Conservation (phyloP, 2,113 vertebrate species). For the Onychorhynchus coronatus region DNA sequence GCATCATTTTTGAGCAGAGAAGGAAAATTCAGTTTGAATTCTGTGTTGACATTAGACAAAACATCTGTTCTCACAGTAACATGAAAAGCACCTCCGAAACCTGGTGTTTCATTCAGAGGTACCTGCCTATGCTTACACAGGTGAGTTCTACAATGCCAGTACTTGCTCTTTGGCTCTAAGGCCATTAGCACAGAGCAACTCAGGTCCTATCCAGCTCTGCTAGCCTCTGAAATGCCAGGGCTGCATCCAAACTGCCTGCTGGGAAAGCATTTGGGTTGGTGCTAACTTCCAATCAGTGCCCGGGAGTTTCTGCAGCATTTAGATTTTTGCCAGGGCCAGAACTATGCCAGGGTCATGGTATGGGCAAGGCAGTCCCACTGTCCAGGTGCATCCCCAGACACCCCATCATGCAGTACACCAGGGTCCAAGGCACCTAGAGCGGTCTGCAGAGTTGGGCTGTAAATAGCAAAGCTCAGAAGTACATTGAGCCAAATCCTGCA, state of each 20-base stretch:
- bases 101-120: background rate
- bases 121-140: background rate
- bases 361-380: background rate
- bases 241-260: background rate
- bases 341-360: background rate
- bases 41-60: background rate
- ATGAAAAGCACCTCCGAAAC: background rate
- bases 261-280: background rate
- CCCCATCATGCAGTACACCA: rapidly evolving
- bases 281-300: background rate
- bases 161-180: background rate
- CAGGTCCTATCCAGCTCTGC: background rate
- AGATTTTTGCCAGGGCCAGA: background rate
- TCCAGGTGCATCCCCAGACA: background rate
- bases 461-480: background rate
- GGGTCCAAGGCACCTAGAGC: rapidly evolving
- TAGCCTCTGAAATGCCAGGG: rapidly evolving
- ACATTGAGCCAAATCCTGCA: background rate
- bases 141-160: background rate
- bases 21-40: background rate
- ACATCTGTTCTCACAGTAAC: background rate
- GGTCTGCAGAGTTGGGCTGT: background rate
- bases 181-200: background rate
- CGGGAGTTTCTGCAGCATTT: background rate
- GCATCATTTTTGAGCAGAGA: background rate